Evolutionary conservation across 2,113 vertebrate genomes (phyloP).

Genomic region (Gasterosteus aculeatus): DNA sequence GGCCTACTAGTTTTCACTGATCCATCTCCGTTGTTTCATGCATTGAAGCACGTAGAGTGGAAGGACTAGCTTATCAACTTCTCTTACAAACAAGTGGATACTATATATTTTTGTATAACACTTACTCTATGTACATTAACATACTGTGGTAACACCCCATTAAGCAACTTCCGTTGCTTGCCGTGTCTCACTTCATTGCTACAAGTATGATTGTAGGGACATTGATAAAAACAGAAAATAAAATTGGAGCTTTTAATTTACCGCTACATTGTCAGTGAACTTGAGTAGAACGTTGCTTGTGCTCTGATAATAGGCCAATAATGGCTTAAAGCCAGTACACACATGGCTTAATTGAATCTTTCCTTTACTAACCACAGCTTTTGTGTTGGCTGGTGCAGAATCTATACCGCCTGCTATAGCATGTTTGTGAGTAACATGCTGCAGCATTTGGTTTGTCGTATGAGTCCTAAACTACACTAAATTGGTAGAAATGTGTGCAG

Average conservation of each 20-base stretch:
- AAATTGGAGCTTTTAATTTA: conserved; percentile 28
- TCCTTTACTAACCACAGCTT: conserved; percentile 12
- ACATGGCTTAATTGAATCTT: conserved; percentile 9
- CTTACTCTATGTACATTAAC: conserved; percentile 23
- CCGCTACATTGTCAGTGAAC: conserved; percentile 1
- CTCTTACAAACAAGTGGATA: conserved; percentile 54
- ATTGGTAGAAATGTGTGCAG: no score
- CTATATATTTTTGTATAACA: conserved; percentile 26
- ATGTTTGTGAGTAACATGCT: not conserved
- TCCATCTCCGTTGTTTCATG: conserved; percentile 49
- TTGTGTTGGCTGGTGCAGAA: not conserved
- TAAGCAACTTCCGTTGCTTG: conserved; percentile 19
- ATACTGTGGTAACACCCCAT: conserved; percentile 29
- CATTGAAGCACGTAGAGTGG: not conserved
- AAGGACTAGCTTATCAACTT: conserved; percentile 60
- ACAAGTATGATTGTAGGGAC: conserved; percentile 26
- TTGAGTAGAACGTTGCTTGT: conserved; percentile 6
- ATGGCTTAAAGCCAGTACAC: conserved; percentile 1
- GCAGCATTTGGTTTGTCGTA: not conserved
- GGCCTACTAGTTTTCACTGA: conserved; percentile 61
- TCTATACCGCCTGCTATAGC: not conserved
- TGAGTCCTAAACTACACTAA: not conserved
- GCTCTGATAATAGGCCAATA: conserved; percentile 20
- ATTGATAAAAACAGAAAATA: conserved; percentile 26
- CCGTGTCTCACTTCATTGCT: conserved; percentile 3